phyloP scores from a whole-genome alignment of 2,888 invertebrate genomes.

The Drosophila formosana region DNA sequence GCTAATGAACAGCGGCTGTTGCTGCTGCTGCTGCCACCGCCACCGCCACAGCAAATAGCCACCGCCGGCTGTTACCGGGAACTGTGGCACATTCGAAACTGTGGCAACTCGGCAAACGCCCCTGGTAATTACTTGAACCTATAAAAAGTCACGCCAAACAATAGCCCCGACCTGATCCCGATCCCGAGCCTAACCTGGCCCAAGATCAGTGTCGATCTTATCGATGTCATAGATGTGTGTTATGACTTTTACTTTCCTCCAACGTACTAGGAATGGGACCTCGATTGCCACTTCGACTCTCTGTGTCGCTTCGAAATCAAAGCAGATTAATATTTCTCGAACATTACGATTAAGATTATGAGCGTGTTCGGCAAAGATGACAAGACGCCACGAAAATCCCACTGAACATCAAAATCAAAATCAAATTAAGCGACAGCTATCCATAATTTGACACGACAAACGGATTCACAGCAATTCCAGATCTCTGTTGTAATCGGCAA shows the following conservation, averaged over 20 bases:
- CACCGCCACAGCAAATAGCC: constrained; percentile 1
- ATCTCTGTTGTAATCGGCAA: not conserved
- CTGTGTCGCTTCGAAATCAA: constrained; percentile 71
- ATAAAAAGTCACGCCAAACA: constrained; percentile 73
- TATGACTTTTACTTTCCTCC: constrained; percentile 77
- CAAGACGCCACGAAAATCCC: constrained; percentile 48
- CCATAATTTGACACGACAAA: constrained; percentile 65
- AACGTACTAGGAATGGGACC: not conserved
- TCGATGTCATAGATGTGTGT: constrained; percentile 61
- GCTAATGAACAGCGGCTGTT: constrained; percentile 71
- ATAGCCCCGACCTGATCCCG: constrained; percentile 41
- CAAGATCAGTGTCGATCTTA: constrained; percentile 61
- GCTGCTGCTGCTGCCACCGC: constrained; percentile 1
- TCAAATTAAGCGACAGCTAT: constrained; percentile 63
- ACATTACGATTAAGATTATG: constrained; percentile 39
- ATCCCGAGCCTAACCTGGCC: constrained; percentile 12
- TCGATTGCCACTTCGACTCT: constrained; percentile 8
- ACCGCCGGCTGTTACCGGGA: constrained; percentile 51
- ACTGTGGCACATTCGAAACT: constrained; percentile 35
- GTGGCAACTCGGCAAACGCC: constrained; percentile 46
- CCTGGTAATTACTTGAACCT: constrained; percentile 71
- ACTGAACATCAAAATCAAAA: constrained; percentile 74
- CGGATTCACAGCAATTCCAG: not conserved
- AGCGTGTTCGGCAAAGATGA: constrained; percentile 68
- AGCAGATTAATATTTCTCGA: constrained; percentile 69